Percentiles rank a stretch among this genome's conserved stretches.
Conservation (phyloP, 2,797 vertebrate genomes). For the Tamandua tetradactyla region DNA sequence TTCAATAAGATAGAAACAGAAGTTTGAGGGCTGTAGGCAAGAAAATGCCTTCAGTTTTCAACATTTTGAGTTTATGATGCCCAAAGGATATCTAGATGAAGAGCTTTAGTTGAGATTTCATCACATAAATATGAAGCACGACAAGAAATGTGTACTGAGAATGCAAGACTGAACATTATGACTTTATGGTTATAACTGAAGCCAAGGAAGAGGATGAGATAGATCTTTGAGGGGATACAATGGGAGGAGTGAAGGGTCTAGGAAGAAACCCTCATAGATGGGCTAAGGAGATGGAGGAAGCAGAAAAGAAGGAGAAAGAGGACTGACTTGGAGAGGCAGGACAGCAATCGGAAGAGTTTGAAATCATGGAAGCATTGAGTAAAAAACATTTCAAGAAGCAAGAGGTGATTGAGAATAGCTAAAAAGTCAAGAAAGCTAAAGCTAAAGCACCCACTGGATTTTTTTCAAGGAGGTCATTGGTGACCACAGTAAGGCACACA, state of each 20-base stretch:
- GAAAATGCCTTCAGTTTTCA: not conserved
- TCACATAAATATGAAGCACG: not conserved
- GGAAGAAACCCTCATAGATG: not conserved
- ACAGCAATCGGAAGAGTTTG: too few species aligned
- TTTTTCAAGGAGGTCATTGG: not conserved
- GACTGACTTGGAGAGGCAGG: not conserved
- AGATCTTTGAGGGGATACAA: too few species aligned
- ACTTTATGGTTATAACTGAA: not conserved
- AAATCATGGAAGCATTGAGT: not conserved
- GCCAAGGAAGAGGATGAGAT: not conserved
- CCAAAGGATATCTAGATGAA: not conserved
- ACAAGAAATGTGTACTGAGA: not conserved
- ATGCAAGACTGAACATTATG: not conserved
- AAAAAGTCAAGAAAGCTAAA: not conserved
- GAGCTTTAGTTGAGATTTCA: not conserved
- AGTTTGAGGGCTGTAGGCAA: too few species aligned
- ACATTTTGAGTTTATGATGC: not conserved
- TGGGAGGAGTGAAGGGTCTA: fast-evolving
- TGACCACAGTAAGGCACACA: not conserved
- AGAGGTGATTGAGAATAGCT: not conserved
- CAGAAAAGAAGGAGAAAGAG: not conserved
- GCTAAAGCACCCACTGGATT: not conserved
- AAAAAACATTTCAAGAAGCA: not conserved
- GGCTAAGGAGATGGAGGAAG: not conserved
- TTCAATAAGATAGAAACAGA: not conserved